Evolutionary conservation across 2,113 vertebrate species (phyloP).

Genomic region (Raja brachyura): DNA sequence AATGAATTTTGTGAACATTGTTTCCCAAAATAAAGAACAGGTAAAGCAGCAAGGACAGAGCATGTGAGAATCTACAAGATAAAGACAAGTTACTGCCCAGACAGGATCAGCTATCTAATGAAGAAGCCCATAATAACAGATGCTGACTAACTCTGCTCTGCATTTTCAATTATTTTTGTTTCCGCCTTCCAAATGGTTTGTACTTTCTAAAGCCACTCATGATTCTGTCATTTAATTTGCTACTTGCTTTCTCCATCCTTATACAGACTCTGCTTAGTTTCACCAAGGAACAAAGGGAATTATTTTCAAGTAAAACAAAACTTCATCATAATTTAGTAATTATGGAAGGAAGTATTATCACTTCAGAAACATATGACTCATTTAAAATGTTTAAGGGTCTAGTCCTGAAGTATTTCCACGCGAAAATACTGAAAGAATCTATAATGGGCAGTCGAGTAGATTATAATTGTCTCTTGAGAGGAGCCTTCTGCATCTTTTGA

Average conservation of each 20-base stretch:
- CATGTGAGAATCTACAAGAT: not conserved
- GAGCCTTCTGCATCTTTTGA: not conserved
- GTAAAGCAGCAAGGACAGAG: not conserved
- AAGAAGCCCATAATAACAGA: not conserved
- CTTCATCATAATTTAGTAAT: not conserved
- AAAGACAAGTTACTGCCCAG: not conserved
- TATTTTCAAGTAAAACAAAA: not conserved
- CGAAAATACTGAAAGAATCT: not conserved
- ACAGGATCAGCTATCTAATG: not conserved
- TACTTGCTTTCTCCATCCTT: not conserved
- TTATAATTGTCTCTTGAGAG: not conserved
- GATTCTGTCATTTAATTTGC: not conserved
- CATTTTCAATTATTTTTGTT: not conserved
- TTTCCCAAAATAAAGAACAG: not conserved
- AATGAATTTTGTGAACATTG: not conserved
- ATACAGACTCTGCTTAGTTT: not conserved
- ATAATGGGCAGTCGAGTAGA: not conserved
- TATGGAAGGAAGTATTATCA: not conserved
- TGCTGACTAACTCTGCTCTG: not conserved
- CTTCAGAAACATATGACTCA: not conserved
- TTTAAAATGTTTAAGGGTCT: slow-evolving; percentile 7
- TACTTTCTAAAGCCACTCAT: not conserved
- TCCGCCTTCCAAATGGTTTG: not conserved
- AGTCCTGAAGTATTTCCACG: not conserved
- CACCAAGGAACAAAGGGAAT: not conserved